These are phyloP conservation scores for Drosophila eugracilis DNA, from an alignment of 1,140 invertebrate species.

Conservation along the genomic window DNA sequence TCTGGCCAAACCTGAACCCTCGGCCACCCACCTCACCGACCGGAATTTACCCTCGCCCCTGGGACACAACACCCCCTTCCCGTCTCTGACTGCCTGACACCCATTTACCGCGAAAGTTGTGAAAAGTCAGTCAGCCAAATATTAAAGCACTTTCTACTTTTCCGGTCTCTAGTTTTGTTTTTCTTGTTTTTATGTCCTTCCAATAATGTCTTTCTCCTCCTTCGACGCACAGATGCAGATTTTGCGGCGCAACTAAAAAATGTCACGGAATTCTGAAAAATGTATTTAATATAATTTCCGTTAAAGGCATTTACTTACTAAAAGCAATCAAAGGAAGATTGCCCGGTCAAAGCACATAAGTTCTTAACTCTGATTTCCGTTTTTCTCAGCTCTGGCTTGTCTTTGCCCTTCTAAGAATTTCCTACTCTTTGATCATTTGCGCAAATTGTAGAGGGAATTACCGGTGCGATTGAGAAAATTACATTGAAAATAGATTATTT, in stretches of 20 bases:
- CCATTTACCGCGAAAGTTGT: slow-evolving; percentile 68
- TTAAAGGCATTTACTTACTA: background rate
- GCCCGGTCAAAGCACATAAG: too few species aligned
- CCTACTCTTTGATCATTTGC: background rate
- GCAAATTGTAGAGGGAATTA: too few species aligned
- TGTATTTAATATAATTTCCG: background rate
- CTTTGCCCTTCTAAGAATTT: background rate
- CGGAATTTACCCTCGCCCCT: slow-evolving; percentile 8
- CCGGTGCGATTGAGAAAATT: too few species aligned
- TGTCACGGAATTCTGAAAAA: background rate
- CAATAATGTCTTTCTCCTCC: slow-evolving; percentile 4
- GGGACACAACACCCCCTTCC: background rate
- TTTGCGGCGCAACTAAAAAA: background rate
- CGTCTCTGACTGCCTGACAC: background rate
- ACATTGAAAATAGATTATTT: too few species aligned
- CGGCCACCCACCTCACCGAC: background rate
- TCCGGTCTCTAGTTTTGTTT: slow-evolving; percentile 16
- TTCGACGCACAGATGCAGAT: slow-evolving; percentile 15
- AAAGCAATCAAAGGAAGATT: too few species aligned
- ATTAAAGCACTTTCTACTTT: slow-evolving; percentile 57
- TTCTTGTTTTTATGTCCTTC: slow-evolving; percentile 27
- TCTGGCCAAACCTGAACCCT: slow-evolving; percentile 8
- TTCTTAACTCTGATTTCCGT: too few species aligned
- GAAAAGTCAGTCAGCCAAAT: slow-evolving; percentile 70
- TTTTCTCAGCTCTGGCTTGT: too few species aligned